phyloP scores from a whole-genome alignment of 2,797 vertebrate genomes.

The Podarcis lilfordi region DNA sequence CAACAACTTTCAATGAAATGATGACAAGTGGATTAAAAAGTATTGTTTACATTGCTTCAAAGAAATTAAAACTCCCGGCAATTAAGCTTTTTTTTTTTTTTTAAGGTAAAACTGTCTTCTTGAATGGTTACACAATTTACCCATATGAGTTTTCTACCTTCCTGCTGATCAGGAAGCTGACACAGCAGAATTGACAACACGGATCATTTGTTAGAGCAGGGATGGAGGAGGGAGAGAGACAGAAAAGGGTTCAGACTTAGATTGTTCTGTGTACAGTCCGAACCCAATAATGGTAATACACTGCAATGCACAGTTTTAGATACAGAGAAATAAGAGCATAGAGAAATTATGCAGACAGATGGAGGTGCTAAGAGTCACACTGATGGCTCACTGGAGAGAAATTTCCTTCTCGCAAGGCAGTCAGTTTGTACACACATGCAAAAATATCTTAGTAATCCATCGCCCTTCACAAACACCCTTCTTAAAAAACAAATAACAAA shows the following conservation, averaged over 20 bases:
- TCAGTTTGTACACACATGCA: neutral
- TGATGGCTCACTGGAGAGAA: neutral
- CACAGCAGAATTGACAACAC: neutral
- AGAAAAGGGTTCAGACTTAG: no score
- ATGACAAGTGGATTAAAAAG: neutral
- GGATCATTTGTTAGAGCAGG: no score
- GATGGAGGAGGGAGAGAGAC: neutral
- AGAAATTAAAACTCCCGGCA: neutral
- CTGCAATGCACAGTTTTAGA: neutral
- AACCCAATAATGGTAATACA: neutral
- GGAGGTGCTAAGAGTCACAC: no score
- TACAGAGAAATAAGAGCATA: neutral
- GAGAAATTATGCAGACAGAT: neutral
- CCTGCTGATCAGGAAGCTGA: neutral
- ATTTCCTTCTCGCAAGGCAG: neutral
- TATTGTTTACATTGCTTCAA: neutral
- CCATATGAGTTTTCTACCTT: neutral
- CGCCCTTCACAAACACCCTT: neutral
- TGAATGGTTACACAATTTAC: neutral
- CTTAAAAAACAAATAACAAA: neutral
- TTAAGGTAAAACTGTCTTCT: neutral
- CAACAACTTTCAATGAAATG: neutral
- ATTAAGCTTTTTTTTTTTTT: neutral
- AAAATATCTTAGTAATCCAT: no score
- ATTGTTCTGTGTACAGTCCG: no score